Evolutionary conservation across 1,140 invertebrate genomes (phyloP), one percentile per base, ranked within the genome.

Genomic region (Euwallacea fornicatus): DNA sequence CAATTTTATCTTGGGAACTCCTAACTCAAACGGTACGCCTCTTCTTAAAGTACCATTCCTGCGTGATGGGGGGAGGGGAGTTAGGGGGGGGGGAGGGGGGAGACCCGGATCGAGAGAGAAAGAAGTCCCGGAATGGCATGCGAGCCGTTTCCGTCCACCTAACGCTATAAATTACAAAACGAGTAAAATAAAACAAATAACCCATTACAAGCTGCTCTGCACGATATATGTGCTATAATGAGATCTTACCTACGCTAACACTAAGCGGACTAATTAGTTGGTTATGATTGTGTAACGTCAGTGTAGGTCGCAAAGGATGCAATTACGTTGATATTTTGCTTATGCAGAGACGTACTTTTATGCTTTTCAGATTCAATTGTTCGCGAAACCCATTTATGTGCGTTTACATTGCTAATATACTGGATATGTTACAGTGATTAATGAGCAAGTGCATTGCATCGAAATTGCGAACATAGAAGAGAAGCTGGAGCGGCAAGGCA

Each of bases 191-290:
- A 16, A 56, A 58, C 64, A 58, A 66, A 66, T 58, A 66, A 56
- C 10, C 53, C 42, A 66, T 42, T 66, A 54, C 42, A 16, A 66
- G 42, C 42, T 50, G 41, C 53, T 54, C 54, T 11, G 50, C 63
- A 41, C 42, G 64, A 56, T 56, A 53, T 43, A 65, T 65, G 42
- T 42, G 43, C 13, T 67, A 44, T 59, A 59, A 60, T 67, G 55
- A 60, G 10, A 59, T 67, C 33, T 59, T 59, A 67, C 66, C 56
- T 59, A 67, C 66, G 66, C 66, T 47, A 67, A 59, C 66, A 67
- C 54, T 67, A 47, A 59, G 43, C 44, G 53, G 47, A 56, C 42
- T 60, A 67, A 67, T 67, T 67, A 67, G 43, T 60, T 67, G 43
- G 16, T 59, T 60, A 33, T 47, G 44, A 60, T 67, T 67, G 43